Conservation (phyloP, 2,797 vertebrate species). For the Sylvilagus floridanus region DNA sequence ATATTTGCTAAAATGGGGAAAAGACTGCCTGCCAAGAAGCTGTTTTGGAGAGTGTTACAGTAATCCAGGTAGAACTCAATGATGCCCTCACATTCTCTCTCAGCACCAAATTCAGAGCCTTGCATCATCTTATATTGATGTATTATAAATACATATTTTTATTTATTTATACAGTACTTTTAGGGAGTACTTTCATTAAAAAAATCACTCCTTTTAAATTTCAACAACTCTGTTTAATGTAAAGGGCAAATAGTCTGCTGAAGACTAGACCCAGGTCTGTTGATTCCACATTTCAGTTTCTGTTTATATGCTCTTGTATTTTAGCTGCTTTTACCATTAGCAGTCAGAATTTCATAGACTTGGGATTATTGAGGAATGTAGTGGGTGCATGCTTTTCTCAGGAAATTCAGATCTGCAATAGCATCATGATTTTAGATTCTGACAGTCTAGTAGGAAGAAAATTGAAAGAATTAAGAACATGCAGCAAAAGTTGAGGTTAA, state of each 20-base stretch:
- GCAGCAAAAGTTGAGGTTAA: not conserved
- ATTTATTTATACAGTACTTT: not conserved
- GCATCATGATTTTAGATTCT: not conserved
- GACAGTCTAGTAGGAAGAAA: not conserved
- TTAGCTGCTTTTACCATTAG: not conserved
- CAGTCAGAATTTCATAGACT: conserved; percentile 22
- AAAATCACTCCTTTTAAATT: not conserved
- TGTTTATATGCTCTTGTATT: not conserved
- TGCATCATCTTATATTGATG: not conserved
- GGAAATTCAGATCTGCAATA: not conserved
- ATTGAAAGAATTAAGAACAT: not conserved
- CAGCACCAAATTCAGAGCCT: not conserved
- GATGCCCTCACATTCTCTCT: not conserved
- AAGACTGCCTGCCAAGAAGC: not conserved
- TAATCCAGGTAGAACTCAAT: not conserved
- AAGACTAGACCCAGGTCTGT: not conserved
- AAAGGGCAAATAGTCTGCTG: not conserved
- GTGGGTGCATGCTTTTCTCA: not conserved
- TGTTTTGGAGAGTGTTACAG: not conserved
- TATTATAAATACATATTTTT: conserved; percentile 32
- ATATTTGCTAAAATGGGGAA: not conserved
- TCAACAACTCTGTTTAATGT: conserved; percentile 17
- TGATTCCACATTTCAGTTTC: conserved; percentile 22
- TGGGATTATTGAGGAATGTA: not conserved
- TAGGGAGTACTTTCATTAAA: not conserved